Conservation (phyloP, 2,113 vertebrate species). For the Acrocephalus arundinaceus region DNA sequence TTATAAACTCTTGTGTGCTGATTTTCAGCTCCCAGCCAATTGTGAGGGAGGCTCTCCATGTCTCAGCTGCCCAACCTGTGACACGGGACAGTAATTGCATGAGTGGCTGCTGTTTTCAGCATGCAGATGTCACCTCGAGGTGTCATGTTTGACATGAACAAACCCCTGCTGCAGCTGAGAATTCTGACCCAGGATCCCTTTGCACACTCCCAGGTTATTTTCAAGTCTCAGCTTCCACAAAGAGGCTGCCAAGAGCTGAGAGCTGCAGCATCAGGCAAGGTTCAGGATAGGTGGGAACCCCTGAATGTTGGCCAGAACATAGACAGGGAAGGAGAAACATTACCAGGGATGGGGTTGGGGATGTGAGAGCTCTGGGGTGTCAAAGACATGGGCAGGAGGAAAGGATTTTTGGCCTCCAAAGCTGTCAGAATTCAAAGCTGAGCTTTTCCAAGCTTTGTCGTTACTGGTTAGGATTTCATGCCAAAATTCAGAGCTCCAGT, state of each 20-base stretch:
- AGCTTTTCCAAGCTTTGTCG: not conserved
- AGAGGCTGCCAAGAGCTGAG: not conserved
- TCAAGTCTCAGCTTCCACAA: not conserved
- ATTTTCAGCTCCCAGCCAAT: not conserved
- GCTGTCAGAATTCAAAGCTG: not conserved
- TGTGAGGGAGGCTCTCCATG: not conserved
- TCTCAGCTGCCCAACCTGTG: not conserved
- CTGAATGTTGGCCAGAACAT: not conserved
- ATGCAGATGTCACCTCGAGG: accelerated
- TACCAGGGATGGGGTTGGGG: not conserved
- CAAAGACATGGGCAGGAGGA: not conserved
- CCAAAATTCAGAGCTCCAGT: not conserved
- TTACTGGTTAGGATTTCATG: not conserved
- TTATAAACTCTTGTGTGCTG: not conserved
- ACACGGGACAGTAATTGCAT: too few species aligned
- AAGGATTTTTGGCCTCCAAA: not conserved
- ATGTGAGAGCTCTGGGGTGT: not conserved
- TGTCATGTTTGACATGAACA: too few species aligned
- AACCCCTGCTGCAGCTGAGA: not conserved
- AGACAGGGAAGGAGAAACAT: not conserved
- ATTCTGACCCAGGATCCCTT: not conserved
- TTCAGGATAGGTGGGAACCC: not conserved
- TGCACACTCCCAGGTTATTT: not conserved
- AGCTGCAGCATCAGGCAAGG: not conserved
- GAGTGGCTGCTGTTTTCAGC: not conserved